phyloP scores from a whole-genome alignment of 2,888 invertebrate genomes.

The Penaeus monodon region DNA sequence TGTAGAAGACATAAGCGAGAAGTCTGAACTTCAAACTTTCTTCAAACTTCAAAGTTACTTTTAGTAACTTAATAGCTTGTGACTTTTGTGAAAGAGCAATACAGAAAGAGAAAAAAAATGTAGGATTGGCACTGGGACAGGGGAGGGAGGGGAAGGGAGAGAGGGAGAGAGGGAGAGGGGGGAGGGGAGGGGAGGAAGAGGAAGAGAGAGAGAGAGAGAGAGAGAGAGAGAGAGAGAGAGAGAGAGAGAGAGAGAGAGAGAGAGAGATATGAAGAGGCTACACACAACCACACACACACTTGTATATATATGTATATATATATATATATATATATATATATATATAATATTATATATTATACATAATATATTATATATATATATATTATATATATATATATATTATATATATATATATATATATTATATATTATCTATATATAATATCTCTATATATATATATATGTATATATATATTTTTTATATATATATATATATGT shows the following conservation, averaged over 20 bases:
- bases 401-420: background rate
- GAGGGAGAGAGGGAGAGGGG: background rate
- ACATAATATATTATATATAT: background rate
- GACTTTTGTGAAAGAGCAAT: too few species aligned
- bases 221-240: background rate
- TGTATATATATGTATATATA: background rate
- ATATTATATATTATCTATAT: background rate
- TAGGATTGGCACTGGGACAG: too few species aligned
- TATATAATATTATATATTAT: background rate
- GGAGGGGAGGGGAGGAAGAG: background rate
- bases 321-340: background rate
- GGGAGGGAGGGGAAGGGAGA: too few species aligned
- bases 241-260: background rate
- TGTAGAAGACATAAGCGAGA: too few species aligned
- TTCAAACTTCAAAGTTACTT: too few species aligned
- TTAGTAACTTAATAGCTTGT: too few species aligned
- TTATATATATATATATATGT: background rate
- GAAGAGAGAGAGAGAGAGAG: background rate
- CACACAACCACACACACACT: background rate
- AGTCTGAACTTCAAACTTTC: too few species aligned
- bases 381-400: background rate
- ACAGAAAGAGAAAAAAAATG: too few species aligned
- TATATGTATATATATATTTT: slow-evolving; percentile 7
- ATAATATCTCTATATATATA: slow-evolving; percentile 8
- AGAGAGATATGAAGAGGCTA: too few species aligned